A percentile compares a stretch with the other conserved stretches of the same genome.
These are phyloP conservation scores for Gerris lacustris DNA, from an alignment of 2,888 invertebrate genomes.

Conservation along the genomic window DNA sequence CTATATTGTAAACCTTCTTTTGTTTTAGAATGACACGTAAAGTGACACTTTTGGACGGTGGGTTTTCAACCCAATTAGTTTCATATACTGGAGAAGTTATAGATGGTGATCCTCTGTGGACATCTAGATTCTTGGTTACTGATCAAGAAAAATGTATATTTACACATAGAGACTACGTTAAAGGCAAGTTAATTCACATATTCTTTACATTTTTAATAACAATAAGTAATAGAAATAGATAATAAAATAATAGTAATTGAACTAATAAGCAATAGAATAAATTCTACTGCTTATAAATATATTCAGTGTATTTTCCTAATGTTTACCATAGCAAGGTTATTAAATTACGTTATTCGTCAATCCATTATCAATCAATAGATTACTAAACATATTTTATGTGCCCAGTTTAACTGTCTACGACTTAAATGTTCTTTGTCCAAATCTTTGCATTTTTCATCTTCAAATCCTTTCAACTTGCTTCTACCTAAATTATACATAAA, in stretches of 20 bases:
- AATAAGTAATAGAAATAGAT: not conserved
- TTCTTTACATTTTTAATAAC: not conserved
- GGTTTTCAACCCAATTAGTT: slow-evolving; percentile 70
- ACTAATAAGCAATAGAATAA: not conserved
- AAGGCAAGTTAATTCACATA: slow-evolving; percentile 41
- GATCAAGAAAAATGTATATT: slow-evolving; percentile 65
- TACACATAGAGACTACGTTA: slow-evolving; percentile 69
- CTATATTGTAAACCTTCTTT: not conserved
- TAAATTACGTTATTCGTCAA: too few species aligned
- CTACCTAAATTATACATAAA: too few species aligned
- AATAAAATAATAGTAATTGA: not conserved
- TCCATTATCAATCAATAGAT: too few species aligned
- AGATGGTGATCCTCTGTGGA: slow-evolving; percentile 82
- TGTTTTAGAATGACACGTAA: not conserved
- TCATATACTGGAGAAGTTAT: slow-evolving; percentile 61
- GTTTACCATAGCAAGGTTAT: too few species aligned
- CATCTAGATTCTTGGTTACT: slow-evolving; percentile 65
- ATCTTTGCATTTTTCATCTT: too few species aligned
- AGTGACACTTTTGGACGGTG: slow-evolving; percentile 51
- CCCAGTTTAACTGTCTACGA: too few species aligned
- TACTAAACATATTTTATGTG: too few species aligned
- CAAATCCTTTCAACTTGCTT: too few species aligned
- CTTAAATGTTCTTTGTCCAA: too few species aligned
- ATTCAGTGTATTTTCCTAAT: too few species aligned
- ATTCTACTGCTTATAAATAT: too few species aligned